phyloP scores from a whole-genome alignment of 2,113 vertebrate genomes.

The Scartelaos histophorus region DNA sequence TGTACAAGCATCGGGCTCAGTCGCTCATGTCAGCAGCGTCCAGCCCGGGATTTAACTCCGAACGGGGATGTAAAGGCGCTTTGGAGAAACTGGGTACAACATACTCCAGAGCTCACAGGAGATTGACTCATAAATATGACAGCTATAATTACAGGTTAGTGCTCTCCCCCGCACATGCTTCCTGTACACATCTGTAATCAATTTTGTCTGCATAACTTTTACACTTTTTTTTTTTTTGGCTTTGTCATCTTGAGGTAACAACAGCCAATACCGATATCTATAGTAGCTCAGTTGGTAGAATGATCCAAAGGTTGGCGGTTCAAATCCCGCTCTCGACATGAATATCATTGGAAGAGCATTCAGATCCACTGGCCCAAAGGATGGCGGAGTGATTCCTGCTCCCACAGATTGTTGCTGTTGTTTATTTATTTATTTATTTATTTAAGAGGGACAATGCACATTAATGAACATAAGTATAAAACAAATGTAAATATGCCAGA shows the following conservation, averaged over 20 bases:
- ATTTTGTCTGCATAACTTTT: not conserved
- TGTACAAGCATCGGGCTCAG: slow-evolving; percentile 5
- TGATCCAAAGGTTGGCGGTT: too few relatives aligned
- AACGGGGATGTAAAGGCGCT: slow-evolving; percentile 39
- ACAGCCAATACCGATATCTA: too few relatives aligned
- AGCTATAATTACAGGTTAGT: not conserved
- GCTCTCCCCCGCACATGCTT: not conserved
- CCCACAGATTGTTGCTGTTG: too few relatives aligned
- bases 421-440: too few relatives aligned
- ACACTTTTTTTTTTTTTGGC: not conserved
- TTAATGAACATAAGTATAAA: too few relatives aligned
- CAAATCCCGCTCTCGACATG: too few relatives aligned
- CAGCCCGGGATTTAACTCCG: slow-evolving; percentile 33
- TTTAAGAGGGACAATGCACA: too few relatives aligned
- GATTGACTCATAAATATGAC: not conserved
- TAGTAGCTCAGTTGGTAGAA: too few relatives aligned
- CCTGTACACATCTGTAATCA: not conserved
- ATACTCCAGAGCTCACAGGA: slow-evolving; percentile 4
- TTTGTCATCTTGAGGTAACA: not conserved
- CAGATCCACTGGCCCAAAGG: too few relatives aligned
- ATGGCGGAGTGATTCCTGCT: too few relatives aligned
- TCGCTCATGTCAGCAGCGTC: slow-evolving; percentile 29
- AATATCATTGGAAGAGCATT: too few relatives aligned
- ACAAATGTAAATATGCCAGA: too few relatives aligned
- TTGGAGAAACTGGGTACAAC: slow-evolving; percentile 27